Base-by-base conservation (phyloP, 2,113 vertebrate genomes). In the Hyaena hyaena region DNA sequence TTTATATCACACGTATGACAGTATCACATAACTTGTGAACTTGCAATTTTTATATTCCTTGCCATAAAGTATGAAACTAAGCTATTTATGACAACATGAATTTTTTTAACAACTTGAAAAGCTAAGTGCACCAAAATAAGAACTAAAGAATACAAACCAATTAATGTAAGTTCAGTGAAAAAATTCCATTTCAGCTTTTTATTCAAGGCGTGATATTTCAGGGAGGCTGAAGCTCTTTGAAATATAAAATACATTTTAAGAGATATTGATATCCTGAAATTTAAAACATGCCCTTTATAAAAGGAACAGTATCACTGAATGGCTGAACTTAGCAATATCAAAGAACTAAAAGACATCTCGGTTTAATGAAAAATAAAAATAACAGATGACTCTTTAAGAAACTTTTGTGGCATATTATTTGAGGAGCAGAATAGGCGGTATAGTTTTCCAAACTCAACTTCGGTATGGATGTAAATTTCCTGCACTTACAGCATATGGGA, bases 31-130 rank as follows among this genome's bases (percentile, higher is more conserved):
- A 74, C 8, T 19, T 1, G 58, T 23, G 58, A 61, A 23, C 28
- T 88, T 26, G 80, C 73, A 43, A 31, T 87, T 45, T 91, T 97
- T 80, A 55, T 24, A 69, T 88, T 90, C 24, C 45, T 66, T 69
- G 73, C 11, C 83, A 74, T 26, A 53, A 95, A 76, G 31, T 76
- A 23, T 66, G 50, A 79, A 93, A 66, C 68, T 48, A 50, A 31
- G 85, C 77, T 92, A 83, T 61, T 63, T 73, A 45, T 35, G 50
- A 69, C 5, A 66, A 96, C 69, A 86, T n/a, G 39, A 89, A 63
- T 66, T 87, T 92, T 61, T 61, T 69, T 43, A 91, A 92, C 61
- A 74, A 84, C 15, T 4, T 79, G 80, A 95, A 90, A 90, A 87
- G 71, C 31, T 50, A 93, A 73, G 33, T 65, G 68, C 43, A 93